Conservation (phyloP, 2,797 vertebrate genomes). For the Gastrophryne carolinensis region DNA sequence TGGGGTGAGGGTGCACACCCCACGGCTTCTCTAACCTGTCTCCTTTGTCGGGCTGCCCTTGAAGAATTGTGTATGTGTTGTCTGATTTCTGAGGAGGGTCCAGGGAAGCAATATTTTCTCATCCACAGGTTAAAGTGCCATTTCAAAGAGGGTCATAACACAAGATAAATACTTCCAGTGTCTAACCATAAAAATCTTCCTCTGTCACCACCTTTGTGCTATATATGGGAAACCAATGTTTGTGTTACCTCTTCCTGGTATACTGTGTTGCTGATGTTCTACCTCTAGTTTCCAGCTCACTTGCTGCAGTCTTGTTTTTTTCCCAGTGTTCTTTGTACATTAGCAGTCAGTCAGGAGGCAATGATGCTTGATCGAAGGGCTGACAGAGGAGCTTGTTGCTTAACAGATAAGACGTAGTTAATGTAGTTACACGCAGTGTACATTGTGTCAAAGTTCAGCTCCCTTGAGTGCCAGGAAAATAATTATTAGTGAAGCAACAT, state of each 20-base stretch:
- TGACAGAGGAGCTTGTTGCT: slow-evolving; percentile 23
- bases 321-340: slow-evolving; percentile 8
- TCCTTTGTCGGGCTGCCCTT: too few relatives aligned
- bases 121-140: neutral
- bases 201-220: too few relatives aligned
- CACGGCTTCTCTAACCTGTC: too few relatives aligned
- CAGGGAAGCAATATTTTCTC: neutral
- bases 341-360: slow-evolving; percentile 29
- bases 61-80: too few relatives aligned
- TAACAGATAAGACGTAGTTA: slow-evolving; percentile 34
- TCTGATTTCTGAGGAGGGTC: too few relatives aligned
- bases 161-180: too few relatives aligned
- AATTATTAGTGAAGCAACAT: neutral
- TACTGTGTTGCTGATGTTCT: neutral
- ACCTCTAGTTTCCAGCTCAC: slow-evolving; percentile 1
- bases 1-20: too few relatives aligned
- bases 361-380: slow-evolving; percentile 27
- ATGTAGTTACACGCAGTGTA: slow-evolving; percentile 25
- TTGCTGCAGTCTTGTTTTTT: slow-evolving; percentile 12
- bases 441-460: neutral
- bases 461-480: neutral
- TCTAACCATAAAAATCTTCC: too few relatives aligned
- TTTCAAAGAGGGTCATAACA: too few relatives aligned
- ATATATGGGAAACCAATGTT: neutral
- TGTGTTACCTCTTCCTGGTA: neutral